Conservation (phyloP, 2,797 vertebrate genomes). For the Merluccius polli region DNA sequence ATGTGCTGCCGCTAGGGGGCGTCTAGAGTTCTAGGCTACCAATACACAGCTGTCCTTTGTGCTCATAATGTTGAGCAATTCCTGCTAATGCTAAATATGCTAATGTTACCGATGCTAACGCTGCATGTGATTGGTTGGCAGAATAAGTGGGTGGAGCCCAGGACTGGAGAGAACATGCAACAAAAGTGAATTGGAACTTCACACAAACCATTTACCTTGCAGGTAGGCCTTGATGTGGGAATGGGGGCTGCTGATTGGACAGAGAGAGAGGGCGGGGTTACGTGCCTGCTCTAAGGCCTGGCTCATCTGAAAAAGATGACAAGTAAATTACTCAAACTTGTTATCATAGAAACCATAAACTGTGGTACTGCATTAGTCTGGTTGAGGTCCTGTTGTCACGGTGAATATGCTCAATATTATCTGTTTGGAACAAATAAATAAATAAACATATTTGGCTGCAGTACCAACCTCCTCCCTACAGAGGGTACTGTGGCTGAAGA, state of each 20-base stretch:
- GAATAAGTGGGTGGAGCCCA: conserved; percentile 2
- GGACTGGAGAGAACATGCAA: not conserved
- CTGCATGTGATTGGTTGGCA: not conserved
- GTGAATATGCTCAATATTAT: too few relatives aligned
- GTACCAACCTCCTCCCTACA: conserved; percentile 70
- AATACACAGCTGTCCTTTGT: not conserved
- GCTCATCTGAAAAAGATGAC: conserved; percentile 68
- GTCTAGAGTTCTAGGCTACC: too few relatives aligned
- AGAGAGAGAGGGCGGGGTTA: conserved; percentile 70
- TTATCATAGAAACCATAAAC: not conserved
- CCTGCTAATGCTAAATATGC: not conserved
- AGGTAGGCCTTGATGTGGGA: conserved; percentile 71
- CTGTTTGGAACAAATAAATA: too few relatives aligned
- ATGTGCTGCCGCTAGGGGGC: too few relatives aligned
- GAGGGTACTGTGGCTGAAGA: conserved; percentile 73
- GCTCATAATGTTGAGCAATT: not conserved
- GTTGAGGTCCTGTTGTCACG: not conserved
- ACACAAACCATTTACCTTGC: conserved; percentile 45
- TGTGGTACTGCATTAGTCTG: not conserved
- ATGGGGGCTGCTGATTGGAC: conserved; percentile 66
- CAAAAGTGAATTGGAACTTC: not conserved
- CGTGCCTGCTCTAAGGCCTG: conserved; percentile 74
- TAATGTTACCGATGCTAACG: not conserved
- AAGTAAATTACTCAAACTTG: not conserved
- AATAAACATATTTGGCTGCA: not conserved